Conservation (phyloP, 2,113 vertebrate genomes). For the Neogale vison region DNA sequence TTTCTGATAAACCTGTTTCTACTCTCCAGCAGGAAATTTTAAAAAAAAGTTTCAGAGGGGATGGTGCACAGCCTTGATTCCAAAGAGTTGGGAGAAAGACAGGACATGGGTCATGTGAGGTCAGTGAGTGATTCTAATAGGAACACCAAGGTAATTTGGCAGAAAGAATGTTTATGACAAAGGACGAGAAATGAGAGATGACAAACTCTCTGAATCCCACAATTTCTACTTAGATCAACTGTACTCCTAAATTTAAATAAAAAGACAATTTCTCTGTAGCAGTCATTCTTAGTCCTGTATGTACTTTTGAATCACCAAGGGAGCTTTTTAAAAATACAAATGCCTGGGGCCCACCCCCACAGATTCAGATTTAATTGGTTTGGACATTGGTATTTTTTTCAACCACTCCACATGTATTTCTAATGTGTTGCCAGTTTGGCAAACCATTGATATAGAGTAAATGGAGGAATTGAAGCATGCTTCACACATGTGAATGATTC, state of each 20-base stretch:
- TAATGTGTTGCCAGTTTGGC: background rate
- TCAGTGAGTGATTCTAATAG: background rate
- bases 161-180: conserved; percentile 12
- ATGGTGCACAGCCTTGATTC: background rate
- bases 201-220: background rate
- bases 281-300: background rate
- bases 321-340: background rate
- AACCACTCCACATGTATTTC: background rate
- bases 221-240: conserved; percentile 1
- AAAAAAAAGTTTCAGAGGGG: background rate
- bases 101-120: background rate
- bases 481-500: conserved; percentile 24
- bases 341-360: background rate
- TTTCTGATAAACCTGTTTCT: conserved; percentile 56
- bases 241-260: conserved; percentile 11
- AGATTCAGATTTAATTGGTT: conserved; percentile 17
- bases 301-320: background rate
- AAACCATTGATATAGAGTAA: conserved; percentile 27
- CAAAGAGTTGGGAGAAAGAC: conserved; percentile 19
- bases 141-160: background rate
- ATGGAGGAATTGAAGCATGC: conserved; percentile 10
- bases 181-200: background rate
- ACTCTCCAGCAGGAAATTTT: background rate
- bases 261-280: background rate
- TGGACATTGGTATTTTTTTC: background rate